Evolutionary conservation across 2,888 invertebrate species (phyloP).

Genomic region (Andrena marginata): DNA sequence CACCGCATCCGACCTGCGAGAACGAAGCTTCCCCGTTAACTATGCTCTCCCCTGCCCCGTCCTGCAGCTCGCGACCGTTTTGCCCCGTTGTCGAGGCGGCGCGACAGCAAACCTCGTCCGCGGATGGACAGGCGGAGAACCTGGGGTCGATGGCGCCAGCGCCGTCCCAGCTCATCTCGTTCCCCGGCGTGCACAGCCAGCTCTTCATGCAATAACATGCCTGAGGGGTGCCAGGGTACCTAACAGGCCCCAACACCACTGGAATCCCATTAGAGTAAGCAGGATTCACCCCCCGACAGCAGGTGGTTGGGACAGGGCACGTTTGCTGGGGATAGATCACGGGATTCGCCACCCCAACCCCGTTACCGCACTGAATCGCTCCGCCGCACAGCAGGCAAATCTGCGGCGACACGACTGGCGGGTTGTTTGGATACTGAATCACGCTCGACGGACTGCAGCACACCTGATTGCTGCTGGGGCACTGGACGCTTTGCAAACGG

Average conservation of each 20-base stretch:
- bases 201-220: constrained; percentile 79
- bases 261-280: constrained; percentile 20
- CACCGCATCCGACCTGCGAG: constrained; percentile 71
- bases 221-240: constrained; percentile 74
- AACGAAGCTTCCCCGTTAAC: constrained; percentile 40
- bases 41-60: neutral
- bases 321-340: constrained; percentile 33
- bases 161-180: constrained; percentile 72
- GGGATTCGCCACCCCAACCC: constrained; percentile 72
- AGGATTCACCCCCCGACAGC: constrained; percentile 27
- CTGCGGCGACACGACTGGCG: constrained; percentile 24
- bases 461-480: constrained; percentile 66
- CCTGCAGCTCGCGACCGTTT: neutral
- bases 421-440: constrained; percentile 26
- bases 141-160: constrained; percentile 79
- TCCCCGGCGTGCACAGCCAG: constrained; percentile 73
- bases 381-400: constrained; percentile 68
- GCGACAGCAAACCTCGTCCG: constrained; percentile 81
- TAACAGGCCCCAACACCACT: constrained; percentile 50
- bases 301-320: constrained; percentile 29
- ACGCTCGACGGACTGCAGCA: constrained; percentile 72
- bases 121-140: constrained; percentile 77
- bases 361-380: constrained; percentile 66
- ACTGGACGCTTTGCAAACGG: constrained; percentile 62
- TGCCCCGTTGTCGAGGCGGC: constrained; percentile 6